Conservation (phyloP, 64 coral and sea anemone species). For the Orbicella faveolata region DNA sequence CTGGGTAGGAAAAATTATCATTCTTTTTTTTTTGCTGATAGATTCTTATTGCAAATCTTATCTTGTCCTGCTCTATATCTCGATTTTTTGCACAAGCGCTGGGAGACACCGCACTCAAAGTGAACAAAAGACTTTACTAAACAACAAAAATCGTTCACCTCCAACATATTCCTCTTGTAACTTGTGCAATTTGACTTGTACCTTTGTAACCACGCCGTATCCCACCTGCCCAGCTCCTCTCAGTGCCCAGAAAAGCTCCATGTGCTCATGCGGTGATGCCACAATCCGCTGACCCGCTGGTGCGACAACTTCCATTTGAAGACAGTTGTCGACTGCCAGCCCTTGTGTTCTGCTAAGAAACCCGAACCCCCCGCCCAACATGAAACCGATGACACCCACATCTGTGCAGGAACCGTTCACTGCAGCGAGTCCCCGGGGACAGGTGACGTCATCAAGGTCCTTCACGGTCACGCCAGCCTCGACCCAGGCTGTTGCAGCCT, state of each 20-base stretch:
- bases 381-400: constrained; percentile 13
- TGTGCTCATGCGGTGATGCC: background rate
- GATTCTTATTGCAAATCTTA: too few relatives aligned
- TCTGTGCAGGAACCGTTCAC: constrained; percentile 6
- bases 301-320: constrained; percentile 21
- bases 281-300: constrained; percentile 17
- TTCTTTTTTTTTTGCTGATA: too few relatives aligned
- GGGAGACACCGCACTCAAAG: too few relatives aligned
- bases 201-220: constrained; percentile 31
- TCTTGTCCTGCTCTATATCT: too few relatives aligned
- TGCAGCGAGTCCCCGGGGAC: constrained; percentile 14
- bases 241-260: constrained; percentile 8
- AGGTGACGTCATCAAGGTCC: constrained; percentile 25
- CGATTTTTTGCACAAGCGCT: too few relatives aligned
- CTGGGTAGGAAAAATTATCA: too few relatives aligned
- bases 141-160: background rate
- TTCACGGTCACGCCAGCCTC: constrained; percentile 33
- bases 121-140: background rate
- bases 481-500: constrained; percentile 19
- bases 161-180: constrained; percentile 13
- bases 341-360: constrained; percentile 28
- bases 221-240: constrained; percentile 32
- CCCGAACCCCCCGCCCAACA: constrained; percentile 9
- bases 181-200: constrained; percentile 9
- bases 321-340: constrained; percentile 26